These are phyloP conservation scores for Erinaceus europaeus DNA, from an alignment of 2,113 vertebrate genomes.

Conservation along the genomic window DNA sequence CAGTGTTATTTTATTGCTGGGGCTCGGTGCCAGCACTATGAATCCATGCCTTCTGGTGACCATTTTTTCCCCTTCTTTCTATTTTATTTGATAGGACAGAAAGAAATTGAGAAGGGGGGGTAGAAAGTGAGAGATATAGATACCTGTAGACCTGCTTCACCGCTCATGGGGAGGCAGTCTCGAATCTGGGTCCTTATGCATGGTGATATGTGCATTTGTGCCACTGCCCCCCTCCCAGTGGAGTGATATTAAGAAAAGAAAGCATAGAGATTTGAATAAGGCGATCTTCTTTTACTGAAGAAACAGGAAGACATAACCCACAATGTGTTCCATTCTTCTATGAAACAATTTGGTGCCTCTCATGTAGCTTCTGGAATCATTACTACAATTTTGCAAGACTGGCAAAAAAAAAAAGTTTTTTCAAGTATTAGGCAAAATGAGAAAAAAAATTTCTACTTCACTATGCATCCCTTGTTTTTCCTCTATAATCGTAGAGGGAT, in stretches of 20 bases:
- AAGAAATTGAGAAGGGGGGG: too few relatives aligned
- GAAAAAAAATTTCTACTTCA: not conserved
- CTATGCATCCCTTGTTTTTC: not conserved
- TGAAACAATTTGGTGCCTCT: conserved; percentile 16
- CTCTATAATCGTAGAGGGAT: not conserved
- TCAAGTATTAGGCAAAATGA: not conserved
- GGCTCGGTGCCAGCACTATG: too few relatives aligned
- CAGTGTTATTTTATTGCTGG: too few relatives aligned
- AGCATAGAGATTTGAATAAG: not conserved
- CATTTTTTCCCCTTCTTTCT: too few relatives aligned
- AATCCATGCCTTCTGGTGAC: too few relatives aligned
- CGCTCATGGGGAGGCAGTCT: too few relatives aligned
- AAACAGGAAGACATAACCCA: not conserved
- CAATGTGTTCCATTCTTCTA: not conserved
- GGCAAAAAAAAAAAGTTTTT: not conserved
- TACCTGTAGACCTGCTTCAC: too few relatives aligned
- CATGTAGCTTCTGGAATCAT: not conserved
- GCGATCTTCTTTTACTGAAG: not conserved
- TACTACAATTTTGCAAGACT: not conserved
- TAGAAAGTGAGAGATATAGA: too few relatives aligned
- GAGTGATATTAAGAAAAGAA: not conserved
- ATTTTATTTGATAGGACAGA: too few relatives aligned
- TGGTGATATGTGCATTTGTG: too few relatives aligned
- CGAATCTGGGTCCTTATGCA: too few relatives aligned
- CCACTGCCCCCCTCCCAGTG: too few relatives aligned